phyloP scores from a whole-genome alignment of 2,797 vertebrate species.

The Scomberomorus guttatus region DNA sequence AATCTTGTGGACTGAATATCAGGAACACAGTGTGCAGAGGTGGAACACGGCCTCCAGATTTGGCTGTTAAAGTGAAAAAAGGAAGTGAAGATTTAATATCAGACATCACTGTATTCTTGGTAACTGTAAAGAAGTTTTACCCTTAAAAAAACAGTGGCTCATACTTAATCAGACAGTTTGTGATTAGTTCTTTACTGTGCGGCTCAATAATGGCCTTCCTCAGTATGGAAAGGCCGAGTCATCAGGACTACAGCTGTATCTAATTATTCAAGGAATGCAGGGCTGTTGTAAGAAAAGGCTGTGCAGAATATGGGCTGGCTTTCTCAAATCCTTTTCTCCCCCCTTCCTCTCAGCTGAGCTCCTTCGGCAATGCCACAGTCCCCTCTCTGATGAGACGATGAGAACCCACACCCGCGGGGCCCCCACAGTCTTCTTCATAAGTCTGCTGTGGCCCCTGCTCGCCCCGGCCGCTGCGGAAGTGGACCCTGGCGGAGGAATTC shows the following conservation, averaged over 20 bases:
- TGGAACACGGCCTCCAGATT: not conserved
- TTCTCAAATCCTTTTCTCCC: slow-evolving; percentile 60
- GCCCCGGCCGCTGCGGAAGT: slow-evolving; percentile 68
- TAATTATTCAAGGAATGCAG: slow-evolving; percentile 84
- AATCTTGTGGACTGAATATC: not conserved
- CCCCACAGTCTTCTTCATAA: slow-evolving; percentile 98
- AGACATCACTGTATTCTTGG: not conserved
- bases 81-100: not conserved
- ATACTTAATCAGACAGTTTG: not conserved
- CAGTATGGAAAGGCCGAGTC: slow-evolving; percentile 67
- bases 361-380: slow-evolving; percentile 89
- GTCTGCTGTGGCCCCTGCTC: slow-evolving; percentile 86
- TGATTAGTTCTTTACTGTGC: slow-evolving; percentile 9
- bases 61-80: not conserved
- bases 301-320: slow-evolving; percentile 64
- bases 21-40: not conserved
- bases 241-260: slow-evolving; percentile 81
- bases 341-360: slow-evolving; percentile 78
- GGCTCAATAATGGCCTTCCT: slow-evolving; percentile 44
- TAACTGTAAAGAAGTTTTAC: slow-evolving; percentile 2
- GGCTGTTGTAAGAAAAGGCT: slow-evolving; percentile 65
- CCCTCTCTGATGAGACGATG: slow-evolving; percentile 94
- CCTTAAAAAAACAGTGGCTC: not conserved
- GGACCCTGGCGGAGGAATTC: slow-evolving; percentile 86
- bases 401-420: slow-evolving; percentile 96